Base-by-base conservation (phyloP, 2,888 invertebrate species). In the Nephrotoma flavescens region DNA sequence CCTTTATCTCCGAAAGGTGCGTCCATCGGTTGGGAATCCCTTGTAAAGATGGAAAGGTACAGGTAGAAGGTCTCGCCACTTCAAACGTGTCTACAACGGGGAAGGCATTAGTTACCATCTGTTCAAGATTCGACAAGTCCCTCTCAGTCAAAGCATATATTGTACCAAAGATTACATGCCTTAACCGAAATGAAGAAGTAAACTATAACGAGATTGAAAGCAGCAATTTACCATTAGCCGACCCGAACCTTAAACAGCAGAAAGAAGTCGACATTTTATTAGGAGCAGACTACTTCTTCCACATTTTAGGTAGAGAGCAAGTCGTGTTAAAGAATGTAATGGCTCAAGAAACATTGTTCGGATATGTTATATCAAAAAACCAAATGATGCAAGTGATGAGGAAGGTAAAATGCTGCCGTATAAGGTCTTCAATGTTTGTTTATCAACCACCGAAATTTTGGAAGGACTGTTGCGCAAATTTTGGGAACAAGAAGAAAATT, bases 1-100 rank as follows among this genome's bases (percentile, higher is more conserved):
- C 88, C 0, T 88, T 88, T 31, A 87, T 87, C 4, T 87, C 85
- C 31, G 87, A 88, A 12, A 42, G 86, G 3, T 87, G 86, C 42
- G 86, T 88, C n/a, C 86, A 87, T 42, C 87, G 87, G 42, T 87
- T 87, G n/a, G 83, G 86, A 11, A 85, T 88, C 7, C 31, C 15
- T 19, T 1, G 83, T 5, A 4, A 41, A 9, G 41, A 41, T 41
- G 41, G 83, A 19, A 5, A 2, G 19, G 15, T 83, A 7, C 11
- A 6, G 19, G 83, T 83, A 31, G 83, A 83, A 41, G 83, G 83
- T 83, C 83, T 83, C 7, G 83, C 83, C 11, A 83, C 83, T 6
- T 83, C 83, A 83, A 83, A 83, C 11, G 83, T 83, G 41, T 83
- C 19, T 19, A 83, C 83, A 31, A 83, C 83, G 7, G 83, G 83